Percentiles rank a stretch among this genome's conserved stretches.
Evolutionary conservation across 1,140 invertebrate genomes (phyloP).

Genomic region (Amyelois transitella): DNA sequence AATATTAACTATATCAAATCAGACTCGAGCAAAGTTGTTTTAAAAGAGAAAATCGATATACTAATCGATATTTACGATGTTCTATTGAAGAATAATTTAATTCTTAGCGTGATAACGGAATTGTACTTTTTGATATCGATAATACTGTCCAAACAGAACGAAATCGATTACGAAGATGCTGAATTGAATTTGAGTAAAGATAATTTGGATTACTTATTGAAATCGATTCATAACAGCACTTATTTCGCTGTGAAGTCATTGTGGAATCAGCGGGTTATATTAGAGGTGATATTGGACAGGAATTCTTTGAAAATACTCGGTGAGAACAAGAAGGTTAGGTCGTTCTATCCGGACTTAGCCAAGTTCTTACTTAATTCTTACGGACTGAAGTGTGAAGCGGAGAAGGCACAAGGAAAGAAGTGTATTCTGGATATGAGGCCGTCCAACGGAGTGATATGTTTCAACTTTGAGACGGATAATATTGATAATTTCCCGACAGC

Average conservation of each 20-base stretch:
- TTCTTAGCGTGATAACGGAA: conserved; percentile 61
- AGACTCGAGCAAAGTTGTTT: conserved; percentile 39
- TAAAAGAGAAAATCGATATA: conserved; percentile 52
- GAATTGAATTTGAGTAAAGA: conserved; percentile 31
- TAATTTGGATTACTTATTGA: conserved; percentile 41
- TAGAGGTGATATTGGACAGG: conserved; percentile 64
- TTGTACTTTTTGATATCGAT: conserved; percentile 68
- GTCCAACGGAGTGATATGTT: conserved; percentile 60
- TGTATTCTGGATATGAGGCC: conserved; percentile 18
- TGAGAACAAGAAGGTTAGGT: conserved; percentile 57
- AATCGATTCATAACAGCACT: conserved; percentile 59
- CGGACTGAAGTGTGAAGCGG: conserved; percentile 49
- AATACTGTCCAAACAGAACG: conserved; percentile 51
- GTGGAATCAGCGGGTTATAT: conserved; percentile 41
- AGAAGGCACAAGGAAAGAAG: conserved; percentile 28
- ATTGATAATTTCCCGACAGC: conserved; percentile 85
- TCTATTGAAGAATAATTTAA: conserved; percentile 60
- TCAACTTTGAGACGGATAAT: conserved; percentile 84
- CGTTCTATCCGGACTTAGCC: conserved; percentile 55
- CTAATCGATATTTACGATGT: conserved; percentile 55
- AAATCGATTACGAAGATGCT: conserved; percentile 32
- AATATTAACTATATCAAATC: conserved; percentile 32
- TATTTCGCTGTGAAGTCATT: conserved; percentile 65
- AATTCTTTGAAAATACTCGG: conserved; percentile 57
- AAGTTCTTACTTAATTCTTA: conserved; percentile 61